These are phyloP conservation scores for Corvus hawaiiensis DNA, from an alignment of 2,113 vertebrate species.

Conservation along the genomic window DNA sequence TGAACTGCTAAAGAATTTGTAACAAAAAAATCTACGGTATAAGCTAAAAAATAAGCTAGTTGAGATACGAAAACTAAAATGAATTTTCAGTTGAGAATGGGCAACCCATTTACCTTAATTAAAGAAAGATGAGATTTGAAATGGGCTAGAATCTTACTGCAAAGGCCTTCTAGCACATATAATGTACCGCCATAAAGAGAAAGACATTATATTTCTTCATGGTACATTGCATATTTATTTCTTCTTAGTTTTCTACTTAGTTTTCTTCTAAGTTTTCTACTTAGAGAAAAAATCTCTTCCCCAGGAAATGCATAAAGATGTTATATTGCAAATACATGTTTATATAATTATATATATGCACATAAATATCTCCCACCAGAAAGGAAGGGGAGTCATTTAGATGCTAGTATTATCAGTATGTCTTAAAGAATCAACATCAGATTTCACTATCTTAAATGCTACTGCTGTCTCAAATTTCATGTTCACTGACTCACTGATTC, in stretches of 20 bases:
- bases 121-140: background rate
- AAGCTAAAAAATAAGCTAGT: background rate
- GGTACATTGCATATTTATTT: background rate
- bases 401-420: background rate
- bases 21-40: background rate
- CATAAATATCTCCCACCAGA: background rate
- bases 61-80: background rate
- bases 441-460: slow-evolving; percentile 29
- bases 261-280: background rate
- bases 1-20: background rate
- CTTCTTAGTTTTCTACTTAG: background rate
- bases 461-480: slow-evolving; percentile 17
- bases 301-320: background rate
- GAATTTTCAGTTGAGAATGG: background rate
- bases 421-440: slow-evolving; percentile 30
- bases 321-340: background rate
- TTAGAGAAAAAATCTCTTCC: background rate
- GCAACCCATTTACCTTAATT: background rate
- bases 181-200: background rate
- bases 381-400: slow-evolving; percentile 30
- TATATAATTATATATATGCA: background rate
- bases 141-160: background rate
- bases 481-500: slow-evolving; percentile 45
- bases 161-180: background rate
- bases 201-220: background rate